Percentiles rank a stretch among this genome's conserved stretches.
Evolutionary conservation across 1,140 invertebrate species (phyloP).

Genomic region (Solen grandis): DNA sequence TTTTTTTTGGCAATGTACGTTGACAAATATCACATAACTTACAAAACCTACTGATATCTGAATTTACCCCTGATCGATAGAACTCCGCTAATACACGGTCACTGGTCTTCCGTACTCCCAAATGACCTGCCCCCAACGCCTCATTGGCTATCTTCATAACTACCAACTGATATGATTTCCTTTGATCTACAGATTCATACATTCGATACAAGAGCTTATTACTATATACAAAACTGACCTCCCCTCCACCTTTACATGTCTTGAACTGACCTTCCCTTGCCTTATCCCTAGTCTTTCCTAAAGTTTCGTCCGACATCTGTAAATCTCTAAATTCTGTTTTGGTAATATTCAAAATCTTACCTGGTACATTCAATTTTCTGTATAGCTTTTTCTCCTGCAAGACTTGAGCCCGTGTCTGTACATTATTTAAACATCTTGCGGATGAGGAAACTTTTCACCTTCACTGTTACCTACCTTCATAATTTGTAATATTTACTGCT

Average conservation of each 20-base stretch:
- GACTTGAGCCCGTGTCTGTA: neutral
- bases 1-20: too few relatives aligned
- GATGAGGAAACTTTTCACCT: constrained; percentile 12
- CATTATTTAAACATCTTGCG: neutral
- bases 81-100: too few relatives aligned
- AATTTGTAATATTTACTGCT: constrained; percentile 53
- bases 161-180: neutral
- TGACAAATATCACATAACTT: too few relatives aligned
- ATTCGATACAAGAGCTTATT: constrained; percentile 4
- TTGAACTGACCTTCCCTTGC: too few relatives aligned
- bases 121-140: constrained; percentile 7
- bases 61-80: constrained; percentile 6
- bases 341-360: too few relatives aligned
- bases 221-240: neutral
- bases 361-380: too few relatives aligned
- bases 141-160: constrained; percentile 36
- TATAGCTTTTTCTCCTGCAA: neutral
- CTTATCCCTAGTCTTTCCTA: neutral
- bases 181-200: neutral
- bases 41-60: too few relatives aligned
- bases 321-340: neutral
- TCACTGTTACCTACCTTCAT: constrained; percentile 57
- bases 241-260: neutral
- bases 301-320: neutral
- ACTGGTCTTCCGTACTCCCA: neutral